phyloP scores from a whole-genome alignment of 1,140 invertebrate genomes.

The Scaptomyza pallida region DNA sequence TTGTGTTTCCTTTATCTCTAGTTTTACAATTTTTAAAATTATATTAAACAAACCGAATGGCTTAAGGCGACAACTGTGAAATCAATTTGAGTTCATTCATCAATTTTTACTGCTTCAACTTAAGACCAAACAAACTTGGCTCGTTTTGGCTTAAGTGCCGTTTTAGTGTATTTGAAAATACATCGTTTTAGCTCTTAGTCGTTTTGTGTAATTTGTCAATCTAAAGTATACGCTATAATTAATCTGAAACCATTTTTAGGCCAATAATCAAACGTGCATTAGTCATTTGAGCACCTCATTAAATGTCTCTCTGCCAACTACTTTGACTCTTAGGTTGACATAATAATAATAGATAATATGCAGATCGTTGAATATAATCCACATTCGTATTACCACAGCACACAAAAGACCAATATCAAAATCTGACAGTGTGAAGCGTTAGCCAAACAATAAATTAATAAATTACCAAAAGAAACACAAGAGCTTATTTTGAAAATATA shows the following conservation, averaged over 20 bases:
- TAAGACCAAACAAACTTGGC: conserved; percentile 2
- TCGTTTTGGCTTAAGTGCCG: conserved; percentile 1
- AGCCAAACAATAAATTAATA: conserved; percentile 68
- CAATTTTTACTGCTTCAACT: conserved; percentile 20
- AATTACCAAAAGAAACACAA: conserved; percentile 46
- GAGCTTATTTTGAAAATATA: conserved; percentile 67
- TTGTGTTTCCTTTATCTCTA: no score
- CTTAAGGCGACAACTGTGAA: background rate
- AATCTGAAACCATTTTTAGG: conserved; percentile 50
- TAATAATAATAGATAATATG: conserved; percentile 8
- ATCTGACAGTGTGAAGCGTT: conserved; percentile 63
- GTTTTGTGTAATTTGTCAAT: conserved; percentile 45
- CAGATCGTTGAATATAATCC: conserved; percentile 15
- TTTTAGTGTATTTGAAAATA: conserved; percentile 31
- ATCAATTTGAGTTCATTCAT: conserved; percentile 45
- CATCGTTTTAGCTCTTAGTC: conserved; percentile 12
- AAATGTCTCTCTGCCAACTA: conserved; percentile 20
- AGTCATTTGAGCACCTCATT: conserved; percentile 57
- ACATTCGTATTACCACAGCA: conserved; percentile 14
- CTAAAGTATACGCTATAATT: conserved; percentile 54
- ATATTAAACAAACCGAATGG: conserved; percentile 4
- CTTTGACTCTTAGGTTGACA: conserved; percentile 10
- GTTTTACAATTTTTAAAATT: no score
- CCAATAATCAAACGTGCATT: conserved; percentile 66
- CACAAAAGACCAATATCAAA: conserved; percentile 66